Base-by-base conservation (phyloP, 2,888 invertebrate genomes). In the Eupithecia tripunctaria region DNA sequence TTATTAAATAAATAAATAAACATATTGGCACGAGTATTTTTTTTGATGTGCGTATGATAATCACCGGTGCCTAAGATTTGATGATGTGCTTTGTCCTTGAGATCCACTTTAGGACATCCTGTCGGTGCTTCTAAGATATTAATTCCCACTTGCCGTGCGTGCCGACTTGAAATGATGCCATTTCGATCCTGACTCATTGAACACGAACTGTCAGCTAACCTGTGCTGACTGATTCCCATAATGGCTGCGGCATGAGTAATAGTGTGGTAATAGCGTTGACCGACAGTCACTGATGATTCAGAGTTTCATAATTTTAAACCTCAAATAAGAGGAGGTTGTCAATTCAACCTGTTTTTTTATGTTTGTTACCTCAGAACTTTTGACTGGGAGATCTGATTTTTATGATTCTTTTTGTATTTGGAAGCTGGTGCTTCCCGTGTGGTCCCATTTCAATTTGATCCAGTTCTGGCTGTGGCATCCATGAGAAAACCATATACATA, bases 101-200 rank as follows among this genome's bases (percentile, higher is more conserved):
- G 51, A 21, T 4, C 10, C 3, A 51, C 21, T 51, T 51, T 51
- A 21, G 51, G 21, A 51, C 21, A 21, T 51, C 51, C 51, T 51
- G 51, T 51, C 47, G 7, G n/a, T 10, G 51, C 51, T 51, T 21
- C 29, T 60, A 59, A 27, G 25, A 15, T 27, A 29, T 60, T 18
- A 60, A 63, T 32, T 63, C 32, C 12, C 36, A 32, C 27, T 32
- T 80, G 80, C 80, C 75, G 77, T 79, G 78, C 79, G 81, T 77
- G 81, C 77, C 10, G 43, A 32, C 59, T 62, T 14, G 27, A 27
- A 60, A 73, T 73, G 70, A 67, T 63, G 73, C 51, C 41, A 73
- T 41, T 67, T 51, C 47, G n/a, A 29, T 47, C 25, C 62, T 73
- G 73, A 70, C 41, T 73, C 73, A 73, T 41, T 32, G n/a, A 43